Evolutionary conservation across 2,113 vertebrate genomes (phyloP).

Genomic region (Camelus dromedarius): DNA sequence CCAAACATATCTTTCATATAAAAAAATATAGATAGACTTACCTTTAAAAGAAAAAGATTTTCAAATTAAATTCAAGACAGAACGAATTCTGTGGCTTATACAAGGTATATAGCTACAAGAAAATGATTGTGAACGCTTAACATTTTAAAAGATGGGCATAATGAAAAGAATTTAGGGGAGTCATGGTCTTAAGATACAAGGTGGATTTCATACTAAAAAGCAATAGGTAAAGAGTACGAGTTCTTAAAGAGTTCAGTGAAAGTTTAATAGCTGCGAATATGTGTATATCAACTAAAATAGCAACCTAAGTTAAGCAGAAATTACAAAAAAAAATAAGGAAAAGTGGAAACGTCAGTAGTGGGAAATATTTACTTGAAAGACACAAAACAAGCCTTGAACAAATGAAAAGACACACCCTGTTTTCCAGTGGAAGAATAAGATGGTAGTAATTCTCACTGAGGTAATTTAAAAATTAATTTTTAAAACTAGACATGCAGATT

Average conservation of each 20-base stretch:
- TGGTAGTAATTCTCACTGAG: neutral
- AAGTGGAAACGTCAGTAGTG: neutral
- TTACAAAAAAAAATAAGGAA: neutral
- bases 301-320: neutral
- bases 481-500: neutral
- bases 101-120: neutral
- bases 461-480: conserved; percentile 15
- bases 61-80: neutral
- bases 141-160: neutral
- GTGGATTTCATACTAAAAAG: conserved; percentile 18
- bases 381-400: neutral
- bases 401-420: neutral
- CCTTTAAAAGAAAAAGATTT: neutral
- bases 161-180: neutral
- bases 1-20: neutral
- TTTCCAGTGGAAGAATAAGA: neutral
- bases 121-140: neutral
- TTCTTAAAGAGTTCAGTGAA: neutral
- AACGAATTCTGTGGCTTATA: neutral
- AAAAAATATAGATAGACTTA: neutral
- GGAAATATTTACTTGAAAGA: neutral
- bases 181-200: neutral
- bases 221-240: neutral
- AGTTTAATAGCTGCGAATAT: neutral
- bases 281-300: neutral